Conservation (phyloP, 2,797 vertebrate genomes). For the Anabas testudineus region DNA sequence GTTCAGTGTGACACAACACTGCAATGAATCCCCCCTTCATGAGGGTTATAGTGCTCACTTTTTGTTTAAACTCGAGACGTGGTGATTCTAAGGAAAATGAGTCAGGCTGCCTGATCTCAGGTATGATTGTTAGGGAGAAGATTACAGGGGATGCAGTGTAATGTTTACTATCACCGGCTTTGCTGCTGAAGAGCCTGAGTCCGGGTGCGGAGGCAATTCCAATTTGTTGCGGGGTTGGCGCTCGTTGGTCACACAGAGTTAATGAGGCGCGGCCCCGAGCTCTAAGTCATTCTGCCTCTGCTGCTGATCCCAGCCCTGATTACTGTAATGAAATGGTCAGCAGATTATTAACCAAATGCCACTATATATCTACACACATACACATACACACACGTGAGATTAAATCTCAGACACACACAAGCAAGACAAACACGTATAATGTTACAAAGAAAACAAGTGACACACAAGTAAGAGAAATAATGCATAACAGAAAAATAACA, state of each 20-base stretch:
- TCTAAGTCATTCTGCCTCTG: constrained; percentile 89
- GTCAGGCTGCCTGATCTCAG: constrained; percentile 19
- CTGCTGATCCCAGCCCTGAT: constrained; percentile 87
- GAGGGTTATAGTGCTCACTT: not conserved
- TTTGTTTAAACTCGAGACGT: not conserved
- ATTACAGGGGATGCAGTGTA: constrained; percentile 32
- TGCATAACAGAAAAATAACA: constrained; percentile 43
- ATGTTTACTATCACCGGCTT: constrained; percentile 52
- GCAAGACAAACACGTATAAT: constrained; percentile 46
- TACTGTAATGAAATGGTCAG: constrained; percentile 90
- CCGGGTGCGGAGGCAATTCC: constrained; percentile 82
- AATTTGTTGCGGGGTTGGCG: constrained; percentile 84
- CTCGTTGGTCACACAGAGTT: constrained; percentile 83
- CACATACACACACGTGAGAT: constrained; percentile 16
- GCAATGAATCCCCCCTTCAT: too few relatives aligned
- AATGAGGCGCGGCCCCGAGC: constrained; percentile 86
- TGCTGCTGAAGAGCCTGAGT: constrained; percentile 46
- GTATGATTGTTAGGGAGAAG: constrained; percentile 31
- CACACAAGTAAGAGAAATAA: constrained; percentile 42
- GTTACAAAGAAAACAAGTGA: constrained; percentile 35
- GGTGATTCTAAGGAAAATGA: not conserved
- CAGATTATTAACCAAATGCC: constrained; percentile 88
- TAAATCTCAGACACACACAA: constrained; percentile 28
- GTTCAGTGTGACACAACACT: too few relatives aligned
- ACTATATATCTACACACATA: constrained; percentile 51